Base-by-base conservation (phyloP, 2,888 invertebrate genomes). In the Hypolimnas misippus region DNA sequence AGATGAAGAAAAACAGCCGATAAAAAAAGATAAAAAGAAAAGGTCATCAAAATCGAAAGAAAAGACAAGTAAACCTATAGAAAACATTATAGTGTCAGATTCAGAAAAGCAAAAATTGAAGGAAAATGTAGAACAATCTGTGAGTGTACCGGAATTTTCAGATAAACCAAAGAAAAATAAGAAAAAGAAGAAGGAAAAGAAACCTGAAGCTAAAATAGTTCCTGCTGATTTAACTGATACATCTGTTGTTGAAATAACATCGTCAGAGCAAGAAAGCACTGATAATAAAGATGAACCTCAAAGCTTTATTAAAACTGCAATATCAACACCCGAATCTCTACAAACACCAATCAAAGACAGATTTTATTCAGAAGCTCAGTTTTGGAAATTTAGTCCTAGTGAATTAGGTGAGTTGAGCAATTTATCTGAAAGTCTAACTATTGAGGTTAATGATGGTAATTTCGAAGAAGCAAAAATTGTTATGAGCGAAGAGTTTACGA, bases 281-380 rank as follows among this genome's bases (percentile, higher is more conserved):
- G 40, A 63, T 33, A 4, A 14, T 12, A 25, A 14, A 5, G 17
- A 42, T 19, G 58, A 57, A 12, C 7, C 46, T 10, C 54, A 64
- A 53, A 76, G 74, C 66, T 61, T 70, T 6, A 61, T 75, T 29
- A 75, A 77, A 38, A 81, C 81, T 31, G 74, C 85, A 21, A 64
- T 82, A 33, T 85, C 86, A 16, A 90, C 88, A 7, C 90, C 91
- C 2, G 91, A 91, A 63, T 85, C 84, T 0, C 57, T 84, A 62
- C 84, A 86, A 65, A 92, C 92, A 16, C 92, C 92, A 12, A 70
- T 89, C 4, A 92, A 91, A 78, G 92, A 92, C 3, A 82, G 88
- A 66, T 65, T 84, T 21, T 92, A 84, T 71, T 85, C 87, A 2
- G 92, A 92, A 74, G 87, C 89, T 53, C 92, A 92, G 53, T 92